phyloP scores from a whole-genome alignment of 2,113 vertebrate species.

The Zosterops borbonicus region DNA sequence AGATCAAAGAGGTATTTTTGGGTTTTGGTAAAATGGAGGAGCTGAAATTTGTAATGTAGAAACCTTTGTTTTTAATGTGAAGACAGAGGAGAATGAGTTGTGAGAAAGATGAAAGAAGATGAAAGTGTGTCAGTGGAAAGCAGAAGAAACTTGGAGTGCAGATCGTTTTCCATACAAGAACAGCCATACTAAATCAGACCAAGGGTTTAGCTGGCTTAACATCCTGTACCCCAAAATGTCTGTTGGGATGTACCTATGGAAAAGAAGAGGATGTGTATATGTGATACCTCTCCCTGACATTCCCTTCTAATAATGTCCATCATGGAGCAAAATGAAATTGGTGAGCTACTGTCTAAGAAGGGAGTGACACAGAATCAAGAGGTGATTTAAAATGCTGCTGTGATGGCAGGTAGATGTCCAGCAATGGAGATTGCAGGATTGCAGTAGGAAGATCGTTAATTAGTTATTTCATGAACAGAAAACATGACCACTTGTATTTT shows the following conservation, averaged over 20 bases:
- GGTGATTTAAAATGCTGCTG: neutral
- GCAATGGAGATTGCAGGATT: neutral
- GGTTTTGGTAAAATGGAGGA: neutral
- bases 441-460: neutral
- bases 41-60: neutral
- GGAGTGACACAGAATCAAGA: neutral
- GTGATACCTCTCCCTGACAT: neutral
- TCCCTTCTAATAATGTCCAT: neutral
- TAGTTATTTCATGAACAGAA: neutral
- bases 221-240: neutral
- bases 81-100: neutral
- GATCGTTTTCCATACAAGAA: neutral
- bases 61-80: neutral
- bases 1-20: neutral
- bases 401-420: neutral
- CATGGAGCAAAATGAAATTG: neutral
- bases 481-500: neutral
- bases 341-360: neutral
- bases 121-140: neutral
- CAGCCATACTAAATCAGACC: neutral
- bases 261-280: neutral
- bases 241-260: neutral
- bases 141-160: neutral
- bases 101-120: neutral
- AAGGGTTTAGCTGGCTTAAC: neutral